Evolutionary conservation across 1,140 invertebrate species (phyloP), one percentile per base, ranked within the genome.

Genomic region (Dermatophagoides farinae): DNA sequence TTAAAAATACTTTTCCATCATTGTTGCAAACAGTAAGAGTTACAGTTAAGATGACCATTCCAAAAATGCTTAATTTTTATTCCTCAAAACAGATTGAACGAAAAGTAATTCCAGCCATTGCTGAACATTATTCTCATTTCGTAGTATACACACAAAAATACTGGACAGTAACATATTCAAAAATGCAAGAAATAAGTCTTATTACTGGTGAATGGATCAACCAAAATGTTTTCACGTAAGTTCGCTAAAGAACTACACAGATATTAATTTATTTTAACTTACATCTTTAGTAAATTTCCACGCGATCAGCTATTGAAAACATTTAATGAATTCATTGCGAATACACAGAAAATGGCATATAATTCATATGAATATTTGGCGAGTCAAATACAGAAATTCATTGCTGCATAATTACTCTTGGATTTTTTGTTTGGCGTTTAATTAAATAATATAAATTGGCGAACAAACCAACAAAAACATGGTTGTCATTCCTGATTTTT

Each of bases 221-320:
- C 23, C 47, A 46, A 60, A 60, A 60, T 51, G 44, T 60, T 31
- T 60, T 47, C 9, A 23, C 57, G 57, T 60, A 60, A 37, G 57
- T n/a, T n/a, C n/a, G n/a, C n/a, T n/a, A n/a, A n/a, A n/a, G n/a
- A n/a, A n/a, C n/a, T n/a, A n/a, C n/a, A n/a, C n/a, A 44, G 20
- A 23, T 9, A 20, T 58, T 58, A 23, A 58, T 58, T 44, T 47
- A 23, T 8, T 58, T 57, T n/a, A n/a, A n/a, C n/a, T n/a, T n/a
- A 14, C 46, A 44, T 57, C 20, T 55, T 55, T 20, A 55, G 58
- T 11, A 49, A 31, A 18, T 23, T 60, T 14, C 18, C 58, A 16
- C 58, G n/a, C 10, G 58, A 60, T 20, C 18, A 60, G n/a, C 47
- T 60, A 18, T 44, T 49, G 25, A 60, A 60, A 50, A 18, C 44